phyloP scores from a whole-genome alignment of 2,888 invertebrate genomes.

The Ophion slaviceki region DNA sequence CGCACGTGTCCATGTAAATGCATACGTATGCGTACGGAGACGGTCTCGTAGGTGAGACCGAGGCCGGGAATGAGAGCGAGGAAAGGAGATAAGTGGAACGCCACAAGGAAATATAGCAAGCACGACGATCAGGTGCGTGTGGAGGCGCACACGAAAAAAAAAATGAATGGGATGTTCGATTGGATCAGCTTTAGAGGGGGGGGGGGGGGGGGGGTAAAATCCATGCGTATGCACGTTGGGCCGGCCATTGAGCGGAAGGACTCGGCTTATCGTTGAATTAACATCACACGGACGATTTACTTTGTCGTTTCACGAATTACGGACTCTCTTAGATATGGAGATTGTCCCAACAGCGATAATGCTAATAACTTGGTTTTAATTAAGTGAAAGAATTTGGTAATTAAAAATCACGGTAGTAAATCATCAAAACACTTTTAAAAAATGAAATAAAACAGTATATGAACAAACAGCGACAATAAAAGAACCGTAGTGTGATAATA shows the following conservation, averaged over 20 bases:
- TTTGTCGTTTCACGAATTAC: not conserved
- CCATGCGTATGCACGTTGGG: no score
- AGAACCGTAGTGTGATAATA: no score
- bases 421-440: no score
- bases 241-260: not conserved
- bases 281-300: not conserved
- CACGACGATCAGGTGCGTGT: constrained; percentile 18
- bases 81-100: constrained; percentile 75
- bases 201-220: no score
- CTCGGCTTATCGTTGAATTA: constrained; percentile 1
- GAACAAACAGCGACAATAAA: no score
- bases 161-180: constrained; percentile 8
- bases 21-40: not conserved
- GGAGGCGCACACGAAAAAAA: constrained; percentile 3
- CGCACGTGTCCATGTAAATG: not conserved
- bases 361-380: no score
- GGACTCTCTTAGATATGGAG: no score
- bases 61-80: constrained; percentile 72
- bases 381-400: no score
- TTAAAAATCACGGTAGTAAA: no score
- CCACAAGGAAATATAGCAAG: constrained; percentile 47
- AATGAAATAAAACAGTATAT: no score
- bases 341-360: no score
- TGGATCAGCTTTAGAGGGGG: not conserved
- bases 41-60: constrained; percentile 55